A percentile compares a stretch with the other conserved stretches of the same genome.
Evolutionary conservation across 2,888 invertebrate genomes (phyloP).

Genomic region (Thera britannica): DNA sequence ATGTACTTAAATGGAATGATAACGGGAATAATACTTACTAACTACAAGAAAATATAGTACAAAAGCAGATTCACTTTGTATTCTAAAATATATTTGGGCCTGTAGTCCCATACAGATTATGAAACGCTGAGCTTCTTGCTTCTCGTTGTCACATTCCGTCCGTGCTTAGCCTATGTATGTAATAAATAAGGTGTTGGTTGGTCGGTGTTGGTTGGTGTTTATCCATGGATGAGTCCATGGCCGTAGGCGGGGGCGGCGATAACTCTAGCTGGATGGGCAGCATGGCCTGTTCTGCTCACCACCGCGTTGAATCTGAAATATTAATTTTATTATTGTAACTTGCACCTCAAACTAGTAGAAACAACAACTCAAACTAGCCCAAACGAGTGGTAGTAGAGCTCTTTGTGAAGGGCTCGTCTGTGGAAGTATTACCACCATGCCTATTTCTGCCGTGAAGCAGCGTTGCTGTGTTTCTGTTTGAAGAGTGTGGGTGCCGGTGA

Average conservation of each 20-base stretch:
- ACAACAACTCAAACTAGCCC: too few relatives aligned
- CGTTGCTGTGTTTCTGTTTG: too few relatives aligned
- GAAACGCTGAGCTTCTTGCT: conserved; percentile 67
- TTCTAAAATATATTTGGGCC: conserved; percentile 62
- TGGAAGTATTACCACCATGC: too few relatives aligned
- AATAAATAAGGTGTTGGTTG: conserved; percentile 70
- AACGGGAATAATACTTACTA: conserved; percentile 65
- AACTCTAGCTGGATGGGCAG: conserved; percentile 78
- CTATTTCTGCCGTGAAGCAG: too few relatives aligned
- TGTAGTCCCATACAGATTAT: conserved; percentile 75
- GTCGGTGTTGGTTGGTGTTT: conserved; percentile 46
- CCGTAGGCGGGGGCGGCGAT: conserved; percentile 68
- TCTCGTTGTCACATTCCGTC: conserved; percentile 59
- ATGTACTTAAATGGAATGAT: conserved; percentile 63
- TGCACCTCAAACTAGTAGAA: too few relatives aligned
- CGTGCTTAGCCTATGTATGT: conserved; percentile 70
- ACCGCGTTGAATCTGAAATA: conserved; percentile 85
- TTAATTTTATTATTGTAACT: neutral
- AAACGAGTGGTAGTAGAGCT: too few relatives aligned
- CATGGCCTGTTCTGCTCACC: conserved; percentile 84
- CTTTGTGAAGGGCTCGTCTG: too few relatives aligned
- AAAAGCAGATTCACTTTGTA: conserved; percentile 59
- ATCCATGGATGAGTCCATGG: conserved; percentile 70
- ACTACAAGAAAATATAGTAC: conserved; percentile 80
- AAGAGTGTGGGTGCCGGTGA: too few relatives aligned